Conservation (phyloP, 2,888 invertebrate genomes). For the Epinotia ramella region DNA sequence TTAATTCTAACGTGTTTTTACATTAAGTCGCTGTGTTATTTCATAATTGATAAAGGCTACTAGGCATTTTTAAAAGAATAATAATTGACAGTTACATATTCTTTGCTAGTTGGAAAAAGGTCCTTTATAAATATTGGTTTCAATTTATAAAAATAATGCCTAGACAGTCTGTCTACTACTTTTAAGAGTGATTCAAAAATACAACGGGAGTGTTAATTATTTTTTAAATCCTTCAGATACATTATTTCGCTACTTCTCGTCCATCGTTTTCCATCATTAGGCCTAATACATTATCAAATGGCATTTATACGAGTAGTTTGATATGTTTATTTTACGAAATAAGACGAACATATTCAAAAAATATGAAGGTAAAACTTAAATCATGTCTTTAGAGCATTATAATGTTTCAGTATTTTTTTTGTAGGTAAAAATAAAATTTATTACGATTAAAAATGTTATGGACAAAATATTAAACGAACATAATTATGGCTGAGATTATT, state of each 20-base stretch:
- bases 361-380: too few relatives aligned
- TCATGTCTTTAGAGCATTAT: too few relatives aligned
- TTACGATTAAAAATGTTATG: too few relatives aligned
- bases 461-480: too few relatives aligned
- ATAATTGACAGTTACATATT: conserved; percentile 39
- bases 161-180: conserved; percentile 4
- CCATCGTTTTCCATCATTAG: conserved; percentile 1
- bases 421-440: too few relatives aligned
- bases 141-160: conserved; percentile 21
- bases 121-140: not conserved
- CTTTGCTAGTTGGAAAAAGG: conserved; percentile 1
- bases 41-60: conserved; percentile 22
- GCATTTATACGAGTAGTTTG: not conserved
- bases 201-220: not conserved
- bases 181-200: conserved; percentile 10
- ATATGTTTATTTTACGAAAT: not conserved
- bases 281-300: conserved; percentile 31
- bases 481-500: too few relatives aligned
- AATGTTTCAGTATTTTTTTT: too few relatives aligned
- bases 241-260: conserved; percentile 2
- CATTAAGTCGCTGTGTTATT: conserved; percentile 18
- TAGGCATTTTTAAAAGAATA: conserved; percentile 24
- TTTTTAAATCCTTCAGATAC: not conserved
- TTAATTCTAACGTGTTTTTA: not conserved
- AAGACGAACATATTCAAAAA: not conserved